phyloP scores from a whole-genome alignment of 1,140 invertebrate species.

The Anoplophora glabripennis region DNA sequence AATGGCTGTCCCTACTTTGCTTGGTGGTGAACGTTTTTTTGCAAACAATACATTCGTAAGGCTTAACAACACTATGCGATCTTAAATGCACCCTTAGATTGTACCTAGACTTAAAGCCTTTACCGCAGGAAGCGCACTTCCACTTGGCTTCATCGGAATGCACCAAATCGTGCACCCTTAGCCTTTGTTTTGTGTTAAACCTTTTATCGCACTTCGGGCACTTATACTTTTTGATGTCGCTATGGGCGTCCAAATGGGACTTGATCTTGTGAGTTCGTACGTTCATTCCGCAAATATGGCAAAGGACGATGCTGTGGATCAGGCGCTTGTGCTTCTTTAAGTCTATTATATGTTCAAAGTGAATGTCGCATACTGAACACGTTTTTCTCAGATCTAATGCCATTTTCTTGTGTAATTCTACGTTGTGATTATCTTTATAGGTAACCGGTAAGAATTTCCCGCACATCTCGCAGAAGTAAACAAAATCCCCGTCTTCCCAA shows the following conservation, averaged over 20 bases:
- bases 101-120: slow-evolving; percentile 59
- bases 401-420: too few species aligned
- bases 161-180: slow-evolving; percentile 54
- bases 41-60: slow-evolving; percentile 63
- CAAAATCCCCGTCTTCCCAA: too few species aligned
- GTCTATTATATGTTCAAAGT: background rate
- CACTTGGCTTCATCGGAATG: slow-evolving; percentile 51
- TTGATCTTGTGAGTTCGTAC: slow-evolving; percentile 5
- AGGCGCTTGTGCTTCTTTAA: background rate
- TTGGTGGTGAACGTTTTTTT: slow-evolving; percentile 53
- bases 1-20: too few species aligned
- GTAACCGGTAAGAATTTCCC: too few species aligned
- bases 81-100: slow-evolving; percentile 66
- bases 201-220: slow-evolving; percentile 53
- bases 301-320: slow-evolving; percentile 1
- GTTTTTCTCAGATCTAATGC: too few species aligned
- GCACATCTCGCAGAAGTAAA: too few species aligned
- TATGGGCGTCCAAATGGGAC: slow-evolving; percentile 46
- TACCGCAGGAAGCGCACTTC: slow-evolving; percentile 50
- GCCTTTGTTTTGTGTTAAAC: slow-evolving; percentile 60
- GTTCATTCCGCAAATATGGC: slow-evolving; percentile 13
- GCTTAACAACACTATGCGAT: slow-evolving; percentile 70
- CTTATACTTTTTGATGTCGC: slow-evolving; percentile 62
- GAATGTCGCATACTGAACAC: background rate
- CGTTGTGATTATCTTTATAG: too few species aligned